phyloP scores from a whole-genome alignment of 1,140 invertebrate genomes.

The Polypedilum pembai region DNA sequence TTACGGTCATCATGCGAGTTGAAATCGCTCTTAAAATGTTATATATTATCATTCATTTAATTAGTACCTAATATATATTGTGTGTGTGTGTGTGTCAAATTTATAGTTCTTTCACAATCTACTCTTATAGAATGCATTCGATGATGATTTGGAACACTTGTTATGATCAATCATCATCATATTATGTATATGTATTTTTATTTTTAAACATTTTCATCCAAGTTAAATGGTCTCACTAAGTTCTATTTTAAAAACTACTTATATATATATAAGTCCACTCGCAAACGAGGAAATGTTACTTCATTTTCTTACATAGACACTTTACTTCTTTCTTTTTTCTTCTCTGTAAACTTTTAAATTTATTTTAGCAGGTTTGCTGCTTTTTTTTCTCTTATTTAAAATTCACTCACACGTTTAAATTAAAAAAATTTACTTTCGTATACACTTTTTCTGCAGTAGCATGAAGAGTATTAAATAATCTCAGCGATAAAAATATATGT shows the following conservation, averaged over 20 bases:
- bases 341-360: background rate
- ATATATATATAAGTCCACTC: background rate
- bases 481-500: no score
- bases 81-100: no score
- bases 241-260: background rate
- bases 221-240: slow-evolving; percentile 7
- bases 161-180: slow-evolving; percentile 14
- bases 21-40: background rate
- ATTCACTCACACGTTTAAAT: no score
- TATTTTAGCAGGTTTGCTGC: no score
- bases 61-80: background rate
- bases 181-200: background rate
- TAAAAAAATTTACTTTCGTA: no score
- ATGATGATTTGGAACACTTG: slow-evolving; percentile 22
- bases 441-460: no score
- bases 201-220: background rate
- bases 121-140: background rate
- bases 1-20: background rate
- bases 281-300: slow-evolving; percentile 26
- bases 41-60: background rate
- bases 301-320: background rate
- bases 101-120: no score
- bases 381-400: no score
- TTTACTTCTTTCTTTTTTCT: background rate
- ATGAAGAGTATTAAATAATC: no score